Conservation (phyloP, 2,797 vertebrate genomes). For the Paguma larvata region DNA sequence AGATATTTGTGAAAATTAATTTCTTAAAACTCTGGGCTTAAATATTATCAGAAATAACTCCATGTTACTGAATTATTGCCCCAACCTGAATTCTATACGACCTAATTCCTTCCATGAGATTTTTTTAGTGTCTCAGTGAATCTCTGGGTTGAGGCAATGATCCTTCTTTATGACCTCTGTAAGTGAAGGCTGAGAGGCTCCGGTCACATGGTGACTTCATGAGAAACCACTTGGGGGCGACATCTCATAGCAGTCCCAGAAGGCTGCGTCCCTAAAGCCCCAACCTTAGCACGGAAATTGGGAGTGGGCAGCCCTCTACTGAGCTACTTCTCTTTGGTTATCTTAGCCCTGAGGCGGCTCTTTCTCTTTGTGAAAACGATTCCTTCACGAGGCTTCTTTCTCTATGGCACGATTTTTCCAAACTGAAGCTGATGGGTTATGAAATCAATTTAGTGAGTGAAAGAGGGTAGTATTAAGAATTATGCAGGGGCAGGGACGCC, state of each 20-base stretch:
- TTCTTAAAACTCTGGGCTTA: background rate
- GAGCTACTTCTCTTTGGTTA: background rate
- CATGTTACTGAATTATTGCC: background rate
- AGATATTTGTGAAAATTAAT: background rate
- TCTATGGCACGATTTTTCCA: background rate
- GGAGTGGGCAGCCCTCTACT: background rate
- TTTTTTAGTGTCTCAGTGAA: background rate
- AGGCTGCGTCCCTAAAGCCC: accelerated
- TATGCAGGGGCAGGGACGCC: background rate
- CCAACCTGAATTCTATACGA: background rate
- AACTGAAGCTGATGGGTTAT: background rate
- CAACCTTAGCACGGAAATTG: background rate
- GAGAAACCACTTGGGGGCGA: background rate
- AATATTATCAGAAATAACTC: background rate
- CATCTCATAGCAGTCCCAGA: background rate
- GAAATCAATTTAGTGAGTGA: background rate
- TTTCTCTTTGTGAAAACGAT: background rate
- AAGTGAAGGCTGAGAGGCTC: background rate
- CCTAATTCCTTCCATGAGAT: too few species aligned
- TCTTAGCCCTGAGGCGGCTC: background rate
- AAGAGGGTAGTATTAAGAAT: background rate
- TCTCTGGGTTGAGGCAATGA: background rate
- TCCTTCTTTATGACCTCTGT: background rate
- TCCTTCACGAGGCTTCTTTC: background rate
- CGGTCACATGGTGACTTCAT: background rate